phyloP scores from a whole-genome alignment of 2,113 vertebrate genomes.

The Xiphorhynchus elegans region DNA sequence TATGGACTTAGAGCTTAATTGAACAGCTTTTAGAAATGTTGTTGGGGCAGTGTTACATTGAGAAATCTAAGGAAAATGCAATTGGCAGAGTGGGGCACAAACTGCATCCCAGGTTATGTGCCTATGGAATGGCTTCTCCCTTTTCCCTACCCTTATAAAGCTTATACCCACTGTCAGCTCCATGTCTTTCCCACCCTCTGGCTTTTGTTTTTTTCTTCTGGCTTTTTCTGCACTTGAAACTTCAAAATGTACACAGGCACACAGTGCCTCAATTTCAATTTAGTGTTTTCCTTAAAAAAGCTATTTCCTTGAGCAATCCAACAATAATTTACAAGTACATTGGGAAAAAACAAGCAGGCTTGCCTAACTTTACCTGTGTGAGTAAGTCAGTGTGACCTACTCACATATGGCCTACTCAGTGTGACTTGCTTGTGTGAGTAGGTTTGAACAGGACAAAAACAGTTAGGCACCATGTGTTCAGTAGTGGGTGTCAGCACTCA shows the following conservation, averaged over 20 bases:
- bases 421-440: not conserved
- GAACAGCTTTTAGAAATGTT: not conserved
- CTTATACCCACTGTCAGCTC: not conserved
- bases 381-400: not conserved
- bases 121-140: not conserved
- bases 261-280: not conserved
- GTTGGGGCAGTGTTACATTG: not conserved
- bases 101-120: not conserved
- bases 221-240: not conserved
- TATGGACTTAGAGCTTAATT: not conserved
- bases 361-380: not conserved
- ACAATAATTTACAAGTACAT: not conserved
- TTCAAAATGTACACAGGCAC: not conserved
- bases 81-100: not conserved
- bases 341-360: not conserved
- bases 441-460: not conserved
- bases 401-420: not conserved
- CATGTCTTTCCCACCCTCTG: accelerated
- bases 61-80: not conserved
- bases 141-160: not conserved
- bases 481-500: not conserved
- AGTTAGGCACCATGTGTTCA: not conserved
- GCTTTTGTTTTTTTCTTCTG: not conserved
- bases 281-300: not conserved
- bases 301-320: not conserved